Base-by-base conservation (phyloP, 2,888 invertebrate genomes). In the Autographa pulchrina region DNA sequence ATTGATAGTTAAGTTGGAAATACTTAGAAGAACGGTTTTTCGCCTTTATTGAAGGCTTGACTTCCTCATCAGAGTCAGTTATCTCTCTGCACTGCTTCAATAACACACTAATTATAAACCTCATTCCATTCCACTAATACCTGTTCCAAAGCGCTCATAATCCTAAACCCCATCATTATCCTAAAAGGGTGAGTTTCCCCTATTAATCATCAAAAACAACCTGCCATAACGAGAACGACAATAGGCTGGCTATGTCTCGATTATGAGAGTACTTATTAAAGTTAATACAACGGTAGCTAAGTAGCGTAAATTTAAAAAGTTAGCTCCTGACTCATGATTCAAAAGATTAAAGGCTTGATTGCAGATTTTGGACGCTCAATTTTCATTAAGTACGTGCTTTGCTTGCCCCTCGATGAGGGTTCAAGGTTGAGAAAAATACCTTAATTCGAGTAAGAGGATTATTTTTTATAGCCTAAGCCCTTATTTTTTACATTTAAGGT, bases 291-390 rank as follows among this genome's bases (percentile, higher is more conserved):
- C 56, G 62, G 31, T 31, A 43, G 62, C 20, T 62, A 75, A 83
- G 67, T 67, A 61, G 60, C 35, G 63, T 61, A 73, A 68, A 81
- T 75, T 77, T 75, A 62, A 78, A 83, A 83, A 81, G 75, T 78
- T 74, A 0, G n/a, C 43, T 6, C 25, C 18, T 25, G 31, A 60
- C 32, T 31, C 25, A 31, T 60, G 67, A 38, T 61, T 56, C 9
- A 56, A 25, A 65, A 81, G 75, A 78, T 83, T 75, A 82, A 70
- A 81, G 18, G 69, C 71, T 72, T 73, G 75, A 82, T 82, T 72
- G 71, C 63, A 68, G 59, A 78, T 73, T 74, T 72, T 70, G 62
- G 70, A 65, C 56, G 61, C 62, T 59, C 63, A 78, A 81, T 83
- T 48, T 81, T 66, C 72, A 81, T 81, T 81, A 74, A 81, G 72